Percentiles rank a stretch among this genome's conserved stretches.
phyloP scores from a whole-genome alignment of 1,140 invertebrate species.

The Brachionus asplanchnoidis region DNA sequence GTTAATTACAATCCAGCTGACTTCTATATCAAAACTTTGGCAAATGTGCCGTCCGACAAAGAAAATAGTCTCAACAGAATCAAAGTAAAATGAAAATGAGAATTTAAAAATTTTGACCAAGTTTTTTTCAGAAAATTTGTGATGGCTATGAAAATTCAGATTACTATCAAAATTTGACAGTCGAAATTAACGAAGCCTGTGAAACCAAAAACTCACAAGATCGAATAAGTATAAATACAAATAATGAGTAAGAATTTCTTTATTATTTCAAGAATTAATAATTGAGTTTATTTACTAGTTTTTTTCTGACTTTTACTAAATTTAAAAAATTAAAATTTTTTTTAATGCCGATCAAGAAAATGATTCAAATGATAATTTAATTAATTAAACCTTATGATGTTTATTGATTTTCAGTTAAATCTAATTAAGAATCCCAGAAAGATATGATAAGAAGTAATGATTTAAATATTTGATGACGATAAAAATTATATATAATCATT shows the following conservation, averaged over 20 bases:
- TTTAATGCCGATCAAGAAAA: no score
- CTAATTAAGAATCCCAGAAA: no score
- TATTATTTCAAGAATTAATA: background rate
- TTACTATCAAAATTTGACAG: background rate
- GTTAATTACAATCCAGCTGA: slow-evolving; percentile 89
- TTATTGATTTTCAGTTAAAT: no score
- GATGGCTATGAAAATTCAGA: slow-evolving; percentile 2
- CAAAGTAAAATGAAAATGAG: background rate
- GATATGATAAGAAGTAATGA: no score
- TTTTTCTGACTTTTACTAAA: background rate
- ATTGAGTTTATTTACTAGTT: background rate
- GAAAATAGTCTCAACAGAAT: slow-evolving; percentile 58
- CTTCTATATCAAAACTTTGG: slow-evolving; percentile 83
- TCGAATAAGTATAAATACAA: background rate
- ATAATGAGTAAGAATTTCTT: background rate
- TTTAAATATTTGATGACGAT: no score
- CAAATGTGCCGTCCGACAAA: slow-evolving; percentile 76
- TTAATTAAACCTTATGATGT: no score
- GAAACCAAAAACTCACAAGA: background rate
- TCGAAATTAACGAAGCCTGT: background rate
- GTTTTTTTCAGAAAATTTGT: slow-evolving; percentile 30
- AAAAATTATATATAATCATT: no score
- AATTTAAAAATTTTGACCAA: background rate
- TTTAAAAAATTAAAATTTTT: no score
- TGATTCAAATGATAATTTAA: no score